phyloP scores from a whole-genome alignment of 2,888 invertebrate species.

The Thelaira solivaga region DNA sequence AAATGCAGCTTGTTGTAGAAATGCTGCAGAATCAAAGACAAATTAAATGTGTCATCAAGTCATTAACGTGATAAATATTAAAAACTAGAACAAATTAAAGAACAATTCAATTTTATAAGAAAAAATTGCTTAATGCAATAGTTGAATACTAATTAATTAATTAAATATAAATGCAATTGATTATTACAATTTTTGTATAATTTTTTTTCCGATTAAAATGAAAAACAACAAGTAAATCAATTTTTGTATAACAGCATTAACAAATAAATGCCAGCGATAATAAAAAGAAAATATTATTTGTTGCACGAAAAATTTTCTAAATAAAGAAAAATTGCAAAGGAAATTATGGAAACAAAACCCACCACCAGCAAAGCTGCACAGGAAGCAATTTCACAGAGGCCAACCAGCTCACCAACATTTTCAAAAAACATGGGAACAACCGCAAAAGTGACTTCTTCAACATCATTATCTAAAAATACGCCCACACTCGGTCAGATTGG shows the following conservation, averaged over 20 bases:
- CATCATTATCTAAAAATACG: conserved; percentile 46
- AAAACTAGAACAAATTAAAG: conserved; percentile 43
- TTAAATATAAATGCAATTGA: conserved; percentile 13
- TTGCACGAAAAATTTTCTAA: background rate
- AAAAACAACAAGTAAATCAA: conserved; percentile 19
- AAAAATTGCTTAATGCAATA: conserved; percentile 1
- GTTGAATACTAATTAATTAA: conserved; percentile 51
- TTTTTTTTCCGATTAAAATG: conserved; percentile 30
- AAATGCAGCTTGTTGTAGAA: too few species aligned
- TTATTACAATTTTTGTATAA: conserved; percentile 16
- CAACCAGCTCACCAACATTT: conserved; percentile 38
- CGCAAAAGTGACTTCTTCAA: conserved; percentile 9
- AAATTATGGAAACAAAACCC: conserved; percentile 60
- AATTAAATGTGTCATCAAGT: conserved; percentile 34
- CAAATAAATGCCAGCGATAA: background rate
- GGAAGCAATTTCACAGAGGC: background rate
- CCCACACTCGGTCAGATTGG: conserved; percentile 66
- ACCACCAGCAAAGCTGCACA: conserved; percentile 31
- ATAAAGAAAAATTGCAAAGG: background rate
- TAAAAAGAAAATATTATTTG: background rate
- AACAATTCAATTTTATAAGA: conserved; percentile 1
- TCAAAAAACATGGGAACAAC: conserved; percentile 62
- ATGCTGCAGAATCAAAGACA: background rate
- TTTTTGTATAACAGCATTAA: background rate
- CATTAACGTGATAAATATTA: background rate